A percentile compares a stretch with the other conserved stretches of the same genome.
Conservation (phyloP, 2,888 invertebrate species). For the Brachylomia viminalis region DNA sequence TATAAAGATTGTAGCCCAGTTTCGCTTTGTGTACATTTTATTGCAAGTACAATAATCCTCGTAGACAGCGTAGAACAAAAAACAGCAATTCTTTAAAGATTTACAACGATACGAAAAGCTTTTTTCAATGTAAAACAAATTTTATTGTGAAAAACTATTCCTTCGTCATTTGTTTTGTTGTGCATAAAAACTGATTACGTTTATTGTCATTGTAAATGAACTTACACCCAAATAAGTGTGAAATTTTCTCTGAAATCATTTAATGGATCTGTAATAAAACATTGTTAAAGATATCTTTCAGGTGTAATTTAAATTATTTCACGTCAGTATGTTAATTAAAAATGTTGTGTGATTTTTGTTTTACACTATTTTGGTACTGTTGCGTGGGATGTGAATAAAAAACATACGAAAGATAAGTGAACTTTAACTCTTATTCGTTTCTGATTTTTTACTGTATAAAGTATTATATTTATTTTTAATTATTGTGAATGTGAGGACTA, state of each 20-base stretch:
- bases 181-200: constrained; percentile 43
- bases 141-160: constrained; percentile 57
- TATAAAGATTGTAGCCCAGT: constrained; percentile 56
- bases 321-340: constrained; percentile 1
- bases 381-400: background rate
- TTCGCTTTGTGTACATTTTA: constrained; percentile 59
- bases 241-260: constrained; percentile 32
- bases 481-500: too few relatives aligned
- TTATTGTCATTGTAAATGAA: constrained; percentile 38
- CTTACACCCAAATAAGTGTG: constrained; percentile 34
- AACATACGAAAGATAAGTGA: background rate
- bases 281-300: constrained; percentile 17
- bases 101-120: constrained; percentile 70
- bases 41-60: constrained; percentile 72
- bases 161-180: constrained; percentile 46
- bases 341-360: background rate
- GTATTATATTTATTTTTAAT: too few relatives aligned
- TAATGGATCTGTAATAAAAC: constrained; percentile 22
- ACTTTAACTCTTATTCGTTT: background rate
- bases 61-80: constrained; percentile 70
- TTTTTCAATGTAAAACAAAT: constrained; percentile 60
- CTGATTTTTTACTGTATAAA: too few relatives aligned
- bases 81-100: constrained; percentile 76
- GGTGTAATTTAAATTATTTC: constrained; percentile 7
- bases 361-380: too few relatives aligned